Percentiles rank a stretch among this genome's conserved stretches.
phyloP scores from a whole-genome alignment of 2,797 vertebrate species.

The Spinibarbus caldwelli region DNA sequence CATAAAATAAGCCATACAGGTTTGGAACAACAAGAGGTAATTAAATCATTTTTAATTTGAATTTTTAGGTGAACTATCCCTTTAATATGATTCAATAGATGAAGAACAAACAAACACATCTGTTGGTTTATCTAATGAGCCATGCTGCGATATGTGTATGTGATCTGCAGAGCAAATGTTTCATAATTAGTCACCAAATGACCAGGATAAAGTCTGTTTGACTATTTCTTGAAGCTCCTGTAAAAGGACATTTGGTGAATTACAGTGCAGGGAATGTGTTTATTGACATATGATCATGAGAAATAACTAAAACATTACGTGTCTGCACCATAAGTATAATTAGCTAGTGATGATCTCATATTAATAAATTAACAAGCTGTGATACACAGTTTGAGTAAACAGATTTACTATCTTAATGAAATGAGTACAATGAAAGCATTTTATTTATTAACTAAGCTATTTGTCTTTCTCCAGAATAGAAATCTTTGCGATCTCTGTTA shows the following conservation, averaged over 20 bases:
- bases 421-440: background rate
- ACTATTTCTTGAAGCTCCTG: background rate
- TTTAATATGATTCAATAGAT: background rate
- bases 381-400: slow-evolving; percentile 3
- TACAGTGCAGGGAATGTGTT: slow-evolving; percentile 6
- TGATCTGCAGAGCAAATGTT: background rate
- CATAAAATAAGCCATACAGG: background rate
- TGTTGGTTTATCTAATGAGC: slow-evolving; percentile 9
- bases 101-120: slow-evolving; percentile 19
- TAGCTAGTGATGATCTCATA: slow-evolving; percentile 2
- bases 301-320: background rate
- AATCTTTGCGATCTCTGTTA: background rate
- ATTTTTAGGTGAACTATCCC: background rate
- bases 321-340: background rate
- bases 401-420: no score
- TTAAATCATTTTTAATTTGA: background rate
- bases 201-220: background rate
- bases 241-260: slow-evolving; percentile 5
- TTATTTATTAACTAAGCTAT: background rate
- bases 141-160: background rate
- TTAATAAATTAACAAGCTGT: slow-evolving; percentile 15
- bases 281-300: background rate
- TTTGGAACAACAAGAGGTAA: background rate
- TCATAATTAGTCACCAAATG: slow-evolving; percentile 1
- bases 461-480: background rate